These are phyloP conservation scores for Pinna nobilis DNA, from an alignment of 1,140 invertebrate species.

Conservation along the genomic window DNA sequence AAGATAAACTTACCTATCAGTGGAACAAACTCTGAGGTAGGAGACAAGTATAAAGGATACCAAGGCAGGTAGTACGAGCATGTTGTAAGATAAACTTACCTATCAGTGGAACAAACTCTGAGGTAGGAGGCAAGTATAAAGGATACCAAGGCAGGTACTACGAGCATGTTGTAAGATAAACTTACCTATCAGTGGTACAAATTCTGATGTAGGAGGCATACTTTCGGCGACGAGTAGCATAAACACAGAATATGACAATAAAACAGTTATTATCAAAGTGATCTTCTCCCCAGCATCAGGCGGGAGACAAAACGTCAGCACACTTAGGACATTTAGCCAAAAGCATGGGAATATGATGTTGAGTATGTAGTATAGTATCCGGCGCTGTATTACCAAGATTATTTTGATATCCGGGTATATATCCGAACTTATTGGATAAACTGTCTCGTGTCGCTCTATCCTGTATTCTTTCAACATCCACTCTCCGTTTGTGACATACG, in stretches of 20 bases:
- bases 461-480: constrained; percentile 61
- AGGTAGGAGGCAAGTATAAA: not conserved
- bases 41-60: not conserved
- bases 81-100: constrained; percentile 79
- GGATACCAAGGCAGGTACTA: not conserved
- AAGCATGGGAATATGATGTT: constrained; percentile 72
- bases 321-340: constrained; percentile 70
- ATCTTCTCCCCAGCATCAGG: constrained; percentile 73
- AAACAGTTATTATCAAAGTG: constrained; percentile 72
- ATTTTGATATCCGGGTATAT: constrained; percentile 79
- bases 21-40: not conserved
- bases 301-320: constrained; percentile 71
- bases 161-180: not conserved
- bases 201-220: constrained; percentile 74
- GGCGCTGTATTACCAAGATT: constrained; percentile 67
- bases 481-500: constrained; percentile 66
- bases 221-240: constrained; percentile 74
- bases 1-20: not conserved
- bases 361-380: constrained; percentile 67
- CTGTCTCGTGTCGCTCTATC: constrained; percentile 58
- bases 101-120: constrained; percentile 80
- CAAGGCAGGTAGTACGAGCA: not conserved
- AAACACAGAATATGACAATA: constrained; percentile 74
- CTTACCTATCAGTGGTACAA: constrained; percentile 87
- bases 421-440: constrained; percentile 71